These are phyloP conservation scores for Anseranas semipalmata DNA, from an alignment of 2,113 vertebrate species.

Conservation along the genomic window DNA sequence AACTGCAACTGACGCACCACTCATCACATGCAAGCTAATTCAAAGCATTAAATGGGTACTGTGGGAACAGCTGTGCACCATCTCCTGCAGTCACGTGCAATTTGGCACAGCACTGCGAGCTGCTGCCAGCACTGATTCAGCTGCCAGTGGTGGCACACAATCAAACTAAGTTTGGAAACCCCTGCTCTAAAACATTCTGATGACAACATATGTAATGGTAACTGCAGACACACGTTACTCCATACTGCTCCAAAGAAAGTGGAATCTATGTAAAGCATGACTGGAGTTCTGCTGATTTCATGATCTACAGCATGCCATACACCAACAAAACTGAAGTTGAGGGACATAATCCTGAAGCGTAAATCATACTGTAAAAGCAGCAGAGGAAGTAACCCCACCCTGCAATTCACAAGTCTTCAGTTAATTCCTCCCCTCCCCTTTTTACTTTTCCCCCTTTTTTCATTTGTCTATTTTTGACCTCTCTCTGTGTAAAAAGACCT, in stretches of 20 bases:
- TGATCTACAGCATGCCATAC: slow-evolving; percentile 21
- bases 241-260: neutral
- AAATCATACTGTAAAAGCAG: slow-evolving; percentile 55
- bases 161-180: slow-evolving; percentile 42
- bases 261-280: slow-evolving; percentile 56
- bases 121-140: neutral
- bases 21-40: neutral
- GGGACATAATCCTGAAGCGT: slow-evolving; percentile 8
- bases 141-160: neutral
- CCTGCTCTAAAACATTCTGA: neutral
- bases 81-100: rapidly evolving
- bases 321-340: slow-evolving; percentile 43
- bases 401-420: neutral
- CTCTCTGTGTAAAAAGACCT: slow-evolving; percentile 38
- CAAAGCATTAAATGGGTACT: neutral
- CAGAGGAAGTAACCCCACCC: slow-evolving; percentile 55
- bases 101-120: neutral
- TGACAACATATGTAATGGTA: neutral
- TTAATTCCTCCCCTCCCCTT: neutral
- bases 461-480: slow-evolving; percentile 28
- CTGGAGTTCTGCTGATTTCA: slow-evolving; percentile 32
- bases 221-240: neutral
- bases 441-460: neutral
- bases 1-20: neutral
- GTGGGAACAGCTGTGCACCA: neutral